These are phyloP conservation scores for Cacatua alba DNA, from an alignment of 2,113 vertebrate species.

Conservation along the genomic window DNA sequence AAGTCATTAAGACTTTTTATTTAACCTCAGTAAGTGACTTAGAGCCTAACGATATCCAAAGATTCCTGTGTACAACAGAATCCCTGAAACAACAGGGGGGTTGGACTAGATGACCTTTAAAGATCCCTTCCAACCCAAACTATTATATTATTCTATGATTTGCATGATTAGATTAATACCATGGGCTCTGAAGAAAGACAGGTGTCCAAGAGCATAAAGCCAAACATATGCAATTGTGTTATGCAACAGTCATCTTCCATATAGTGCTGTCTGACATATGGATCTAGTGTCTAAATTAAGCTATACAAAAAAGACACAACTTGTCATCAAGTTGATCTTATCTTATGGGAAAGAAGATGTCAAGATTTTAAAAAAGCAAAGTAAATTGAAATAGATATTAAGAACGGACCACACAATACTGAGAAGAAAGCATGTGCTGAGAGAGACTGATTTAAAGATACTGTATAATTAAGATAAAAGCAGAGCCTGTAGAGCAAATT, in stretches of 20 bases:
- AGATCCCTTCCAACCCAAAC: background rate
- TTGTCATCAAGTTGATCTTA: too few relatives aligned
- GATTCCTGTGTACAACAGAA: background rate
- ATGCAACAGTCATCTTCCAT: too few relatives aligned
- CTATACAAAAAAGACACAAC: too few relatives aligned
- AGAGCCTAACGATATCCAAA: background rate
- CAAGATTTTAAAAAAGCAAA: too few relatives aligned
- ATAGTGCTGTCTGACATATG: background rate
- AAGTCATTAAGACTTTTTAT: background rate
- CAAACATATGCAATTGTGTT: background rate
- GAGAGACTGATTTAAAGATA: background rate
- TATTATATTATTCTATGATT: too few relatives aligned
- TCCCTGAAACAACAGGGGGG: too few relatives aligned
- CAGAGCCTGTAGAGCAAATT: background rate
- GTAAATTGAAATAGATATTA: background rate
- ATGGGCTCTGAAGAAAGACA: background rate
- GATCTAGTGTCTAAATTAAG: too few relatives aligned
- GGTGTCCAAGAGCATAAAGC: background rate
- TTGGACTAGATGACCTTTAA: too few relatives aligned
- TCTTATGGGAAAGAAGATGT: too few relatives aligned
- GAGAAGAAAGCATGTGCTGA: background rate
- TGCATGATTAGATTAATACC: too few relatives aligned
- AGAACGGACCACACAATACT: background rate
- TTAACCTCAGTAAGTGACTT: background rate
- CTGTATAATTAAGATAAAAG: background rate